phyloP scores from a whole-genome alignment of 2,888 invertebrate species.

The Zele albiditarsus region DNA sequence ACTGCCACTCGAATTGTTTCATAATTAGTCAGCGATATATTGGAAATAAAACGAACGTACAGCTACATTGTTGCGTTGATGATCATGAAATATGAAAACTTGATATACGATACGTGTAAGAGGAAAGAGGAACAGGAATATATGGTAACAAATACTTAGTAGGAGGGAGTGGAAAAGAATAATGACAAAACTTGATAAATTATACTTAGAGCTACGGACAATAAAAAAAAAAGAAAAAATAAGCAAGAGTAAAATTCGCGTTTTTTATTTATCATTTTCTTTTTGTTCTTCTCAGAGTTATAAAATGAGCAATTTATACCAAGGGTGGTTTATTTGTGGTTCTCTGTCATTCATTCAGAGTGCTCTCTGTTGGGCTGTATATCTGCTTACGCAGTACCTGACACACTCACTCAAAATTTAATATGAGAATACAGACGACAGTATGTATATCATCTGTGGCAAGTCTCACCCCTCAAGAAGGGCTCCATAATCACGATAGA shows the following conservation, averaged over 20 bases:
- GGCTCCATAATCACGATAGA: slow-evolving; percentile 47
- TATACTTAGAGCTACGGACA: neutral
- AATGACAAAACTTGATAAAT: neutral
- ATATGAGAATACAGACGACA: slow-evolving; percentile 26
- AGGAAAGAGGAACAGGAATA: neutral
- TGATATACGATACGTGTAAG: no score
- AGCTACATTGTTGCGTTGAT: neutral
- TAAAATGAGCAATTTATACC: slow-evolving; percentile 52
- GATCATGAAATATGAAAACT: neutral
- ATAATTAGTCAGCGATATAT: slow-evolving; percentile 1
- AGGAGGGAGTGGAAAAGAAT: neutral
- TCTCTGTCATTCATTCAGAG: slow-evolving; percentile 43
- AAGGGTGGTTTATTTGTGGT: slow-evolving; percentile 50
- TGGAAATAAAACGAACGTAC: neutral
- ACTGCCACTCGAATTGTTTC: slow-evolving; percentile 4
- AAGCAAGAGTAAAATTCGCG: neutral
- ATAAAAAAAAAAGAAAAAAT: slow-evolving; percentile 13
- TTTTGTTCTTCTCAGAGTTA: slow-evolving; percentile 39
- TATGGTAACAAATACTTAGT: no score
- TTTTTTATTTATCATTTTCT: neutral
- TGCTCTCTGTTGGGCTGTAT: slow-evolving; percentile 12
- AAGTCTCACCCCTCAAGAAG: slow-evolving; percentile 42
- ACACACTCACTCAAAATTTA: slow-evolving; percentile 34
- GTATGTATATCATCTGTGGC: slow-evolving; percentile 2
- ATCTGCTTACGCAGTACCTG: slow-evolving; percentile 12